phyloP scores from a whole-genome alignment of 2,888 invertebrate species.

The Eilema sororculum region DNA sequence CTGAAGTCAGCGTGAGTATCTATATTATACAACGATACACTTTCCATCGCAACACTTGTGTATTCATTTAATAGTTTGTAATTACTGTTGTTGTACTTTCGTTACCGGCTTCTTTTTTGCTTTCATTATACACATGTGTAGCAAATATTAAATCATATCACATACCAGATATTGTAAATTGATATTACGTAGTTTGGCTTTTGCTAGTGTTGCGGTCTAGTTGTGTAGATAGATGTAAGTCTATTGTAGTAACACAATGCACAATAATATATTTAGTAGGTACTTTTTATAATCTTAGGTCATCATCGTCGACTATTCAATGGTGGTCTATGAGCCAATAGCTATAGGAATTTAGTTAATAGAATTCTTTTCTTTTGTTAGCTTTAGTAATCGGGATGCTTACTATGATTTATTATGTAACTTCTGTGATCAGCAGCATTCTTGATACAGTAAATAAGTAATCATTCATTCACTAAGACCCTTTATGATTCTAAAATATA shows the following conservation, averaged over 20 bases:
- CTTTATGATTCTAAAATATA: background rate
- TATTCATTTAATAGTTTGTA: constrained; percentile 18
- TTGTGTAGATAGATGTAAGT: background rate
- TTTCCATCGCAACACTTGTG: constrained; percentile 41
- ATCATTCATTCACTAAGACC: background rate
- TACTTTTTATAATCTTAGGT: constrained; percentile 8
- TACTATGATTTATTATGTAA: background rate
- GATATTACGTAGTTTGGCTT: background rate
- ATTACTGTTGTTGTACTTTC: constrained; percentile 19
- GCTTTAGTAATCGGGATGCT: background rate
- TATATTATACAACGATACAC: constrained; percentile 55
- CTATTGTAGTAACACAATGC: background rate
- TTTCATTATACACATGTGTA: background rate
- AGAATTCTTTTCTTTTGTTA: constrained; percentile 10
- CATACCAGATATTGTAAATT: background rate
- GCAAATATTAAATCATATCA: constrained; percentile 3
- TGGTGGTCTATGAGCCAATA: background rate
- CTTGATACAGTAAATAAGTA: background rate
- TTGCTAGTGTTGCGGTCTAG: background rate
- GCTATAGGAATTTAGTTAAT: background rate
- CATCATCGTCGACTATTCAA: background rate
- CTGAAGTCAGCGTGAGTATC: constrained; percentile 91
- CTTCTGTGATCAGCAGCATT: background rate
- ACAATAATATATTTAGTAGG: background rate
- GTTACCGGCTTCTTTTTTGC: constrained; percentile 23